A percentile compares a stretch with the other conserved stretches of the same genome.
Evolutionary conservation across 2,113 vertebrate genomes (phyloP).

Genomic region (Copsychus sechellarum): DNA sequence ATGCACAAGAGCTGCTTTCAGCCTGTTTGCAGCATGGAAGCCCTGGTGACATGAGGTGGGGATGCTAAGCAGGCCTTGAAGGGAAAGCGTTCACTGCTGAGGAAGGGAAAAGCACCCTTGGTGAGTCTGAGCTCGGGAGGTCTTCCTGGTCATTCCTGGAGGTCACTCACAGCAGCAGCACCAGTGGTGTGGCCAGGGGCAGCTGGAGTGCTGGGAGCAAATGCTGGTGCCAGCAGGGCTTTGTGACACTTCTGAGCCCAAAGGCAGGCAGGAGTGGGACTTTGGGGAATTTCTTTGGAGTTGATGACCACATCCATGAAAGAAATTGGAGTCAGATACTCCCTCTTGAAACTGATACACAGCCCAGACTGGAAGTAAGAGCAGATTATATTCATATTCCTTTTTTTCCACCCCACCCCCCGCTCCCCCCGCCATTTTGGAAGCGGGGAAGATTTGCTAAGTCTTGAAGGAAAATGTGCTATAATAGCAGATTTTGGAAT

Average conservation of each 20-base stretch:
- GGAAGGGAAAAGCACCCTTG: not conserved
- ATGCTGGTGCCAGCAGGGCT: not conserved
- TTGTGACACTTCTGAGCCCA: not conserved
- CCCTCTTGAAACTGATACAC: not conserved
- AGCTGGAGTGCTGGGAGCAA: not conserved
- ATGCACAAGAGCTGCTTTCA: not conserved
- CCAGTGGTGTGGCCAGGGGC: not conserved
- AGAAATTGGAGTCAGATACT: not conserved
- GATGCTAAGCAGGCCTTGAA: not conserved
- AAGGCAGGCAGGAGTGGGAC: not conserved
- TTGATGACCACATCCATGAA: not conserved
- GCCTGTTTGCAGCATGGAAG: not conserved
- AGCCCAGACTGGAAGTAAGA: not conserved
- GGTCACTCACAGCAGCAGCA: not conserved
- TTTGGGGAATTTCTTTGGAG: not conserved
- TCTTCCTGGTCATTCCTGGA: not conserved
- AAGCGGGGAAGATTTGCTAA: conserved; percentile 7
- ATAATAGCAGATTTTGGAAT: conserved; percentile 7
- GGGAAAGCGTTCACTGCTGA: not conserved
- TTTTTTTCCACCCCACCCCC: not conserved
- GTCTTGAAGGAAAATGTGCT: not conserved
- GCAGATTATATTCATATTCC: not conserved
- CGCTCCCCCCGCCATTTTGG: too few species aligned
- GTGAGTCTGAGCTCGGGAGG: not conserved
- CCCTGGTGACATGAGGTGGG: not conserved